Percentiles rank a stretch among this genome's conserved stretches.
Conservation (phyloP, 2,113 vertebrate species). For the Syngnathus typhle region DNA sequence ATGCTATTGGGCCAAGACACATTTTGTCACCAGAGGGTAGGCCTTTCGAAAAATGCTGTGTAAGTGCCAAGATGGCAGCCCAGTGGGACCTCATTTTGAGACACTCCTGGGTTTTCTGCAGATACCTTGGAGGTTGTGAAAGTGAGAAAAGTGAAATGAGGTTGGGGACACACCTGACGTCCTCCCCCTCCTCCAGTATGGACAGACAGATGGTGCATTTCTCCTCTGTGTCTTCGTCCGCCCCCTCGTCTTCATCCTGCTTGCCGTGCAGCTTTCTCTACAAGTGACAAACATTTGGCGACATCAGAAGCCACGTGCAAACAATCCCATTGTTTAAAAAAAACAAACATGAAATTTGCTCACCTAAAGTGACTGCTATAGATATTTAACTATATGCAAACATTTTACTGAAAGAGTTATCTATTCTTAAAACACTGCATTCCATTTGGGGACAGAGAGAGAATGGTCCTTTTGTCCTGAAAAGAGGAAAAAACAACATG, state of each 20-base stretch:
- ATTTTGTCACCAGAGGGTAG: too few relatives aligned
- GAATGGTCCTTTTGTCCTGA: slow-evolving; percentile 64
- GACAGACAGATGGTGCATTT: slow-evolving; percentile 99
- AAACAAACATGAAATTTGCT: slow-evolving; percentile 26
- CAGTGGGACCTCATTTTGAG: too few relatives aligned
- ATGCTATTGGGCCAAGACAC: too few relatives aligned
- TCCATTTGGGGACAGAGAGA: slow-evolving; percentile 63
- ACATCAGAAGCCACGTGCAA: slow-evolving; percentile 23
- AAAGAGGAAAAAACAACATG: slow-evolving; percentile 43
- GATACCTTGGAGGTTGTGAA: background rate
- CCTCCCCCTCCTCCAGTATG: slow-evolving; percentile 98
- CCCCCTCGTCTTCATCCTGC: slow-evolving; percentile 91
- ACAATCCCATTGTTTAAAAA: slow-evolving; percentile 13
- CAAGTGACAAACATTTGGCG: slow-evolving; percentile 69
- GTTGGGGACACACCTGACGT: slow-evolving; percentile 84
- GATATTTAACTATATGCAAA: slow-evolving; percentile 4
- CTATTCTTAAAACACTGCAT: slow-evolving; percentile 15
- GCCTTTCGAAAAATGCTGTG: too few relatives aligned
- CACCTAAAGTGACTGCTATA: slow-evolving; percentile 22
- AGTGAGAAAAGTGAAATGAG: background rate
- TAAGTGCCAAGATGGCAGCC: too few relatives aligned
- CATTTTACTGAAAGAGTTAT: slow-evolving; percentile 24
- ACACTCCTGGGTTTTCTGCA: too few relatives aligned
- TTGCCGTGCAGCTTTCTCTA: slow-evolving; percentile 99
- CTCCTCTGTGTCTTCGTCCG: slow-evolving; percentile 97